A percentile compares a stretch with the other conserved stretches of the same genome.
These are phyloP conservation scores for Lampris incognitus DNA, from an alignment of 2,113 vertebrate species.

Conservation along the genomic window DNA sequence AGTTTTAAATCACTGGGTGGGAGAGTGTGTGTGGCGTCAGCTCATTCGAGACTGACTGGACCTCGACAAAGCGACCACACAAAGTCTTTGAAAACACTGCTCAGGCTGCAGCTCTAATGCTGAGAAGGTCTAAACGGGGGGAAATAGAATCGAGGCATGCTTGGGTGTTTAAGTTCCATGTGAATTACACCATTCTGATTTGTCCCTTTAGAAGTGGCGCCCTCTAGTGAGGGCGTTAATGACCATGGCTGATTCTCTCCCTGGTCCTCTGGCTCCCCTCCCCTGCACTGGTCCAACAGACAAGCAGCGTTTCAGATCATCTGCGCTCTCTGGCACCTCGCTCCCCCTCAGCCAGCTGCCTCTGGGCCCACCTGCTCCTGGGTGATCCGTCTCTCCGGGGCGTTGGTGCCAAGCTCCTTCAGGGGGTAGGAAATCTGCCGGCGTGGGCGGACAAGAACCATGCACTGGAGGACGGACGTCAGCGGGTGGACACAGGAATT, in stretches of 20 bases:
- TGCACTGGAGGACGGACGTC: conserved; percentile 88
- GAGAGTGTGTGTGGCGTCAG: no score
- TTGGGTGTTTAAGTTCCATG: no score
- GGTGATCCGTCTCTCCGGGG: conserved; percentile 88
- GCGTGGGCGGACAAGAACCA: conserved; percentile 92
- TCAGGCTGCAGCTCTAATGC: no score
- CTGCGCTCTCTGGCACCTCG: conserved; percentile 77
- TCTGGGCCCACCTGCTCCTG: conserved; percentile 87
- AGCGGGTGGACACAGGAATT: conserved; percentile 86
- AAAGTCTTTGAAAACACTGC: no score
- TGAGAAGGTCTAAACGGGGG: no score
- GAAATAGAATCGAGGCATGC: no score
- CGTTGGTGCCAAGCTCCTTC: conserved; percentile 91
- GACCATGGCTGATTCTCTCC: neutral
- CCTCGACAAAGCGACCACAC: no score
- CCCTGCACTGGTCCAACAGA: conserved; percentile 59
- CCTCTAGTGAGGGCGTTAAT: conserved; percentile 53
- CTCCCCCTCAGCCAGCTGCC: conserved; percentile 78
- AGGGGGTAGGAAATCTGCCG: conserved; percentile 95
- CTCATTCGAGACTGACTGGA: no score
- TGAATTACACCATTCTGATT: neutral
- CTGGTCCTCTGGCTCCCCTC: conserved; percentile 27
- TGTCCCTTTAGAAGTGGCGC: conserved; percentile 58
- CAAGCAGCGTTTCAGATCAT: conserved; percentile 77
- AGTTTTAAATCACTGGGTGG: no score